phyloP scores from a whole-genome alignment of 2,888 invertebrate species.

The Myopa tessellatipennis region DNA sequence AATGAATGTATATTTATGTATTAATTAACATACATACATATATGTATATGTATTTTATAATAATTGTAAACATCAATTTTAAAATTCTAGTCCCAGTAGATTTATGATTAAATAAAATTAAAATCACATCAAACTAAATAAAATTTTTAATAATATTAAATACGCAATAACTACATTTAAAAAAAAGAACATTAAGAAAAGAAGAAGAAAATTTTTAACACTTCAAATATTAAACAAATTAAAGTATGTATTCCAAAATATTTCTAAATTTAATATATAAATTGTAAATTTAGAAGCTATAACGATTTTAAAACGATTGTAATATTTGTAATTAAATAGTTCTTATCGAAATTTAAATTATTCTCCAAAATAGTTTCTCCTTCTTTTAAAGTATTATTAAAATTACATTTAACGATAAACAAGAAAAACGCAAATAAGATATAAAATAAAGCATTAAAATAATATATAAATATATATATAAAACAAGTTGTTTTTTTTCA shows the following conservation, averaged over 20 bases:
- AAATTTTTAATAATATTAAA: background rate
- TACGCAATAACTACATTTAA: background rate
- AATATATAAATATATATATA: constrained; percentile 8
- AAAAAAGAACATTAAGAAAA: background rate
- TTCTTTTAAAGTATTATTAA: background rate
- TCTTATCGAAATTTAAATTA: constrained; percentile 4
- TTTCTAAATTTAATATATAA: constrained; percentile 7
- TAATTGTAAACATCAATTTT: constrained; percentile 15
- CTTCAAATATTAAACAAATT: background rate
- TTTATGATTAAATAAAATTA: constrained; percentile 21
- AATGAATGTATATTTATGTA: no score
- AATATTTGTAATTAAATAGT: constrained; percentile 9
- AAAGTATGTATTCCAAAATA: background rate
- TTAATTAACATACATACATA: background rate
- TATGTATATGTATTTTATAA: constrained; percentile 26
- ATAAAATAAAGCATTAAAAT: constrained; percentile 28
- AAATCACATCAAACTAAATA: constrained; percentile 11
- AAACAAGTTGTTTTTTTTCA: background rate
- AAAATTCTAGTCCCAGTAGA: constrained; percentile 37
- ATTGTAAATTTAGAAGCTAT: background rate
- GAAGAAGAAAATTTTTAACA: background rate
- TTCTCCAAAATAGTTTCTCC: background rate
- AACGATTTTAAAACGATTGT: background rate
- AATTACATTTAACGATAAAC: background rate
- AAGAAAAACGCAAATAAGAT: constrained; percentile 25